Base-by-base conservation (phyloP, 2,888 invertebrate genomes). In the Phortica okadai region DNA sequence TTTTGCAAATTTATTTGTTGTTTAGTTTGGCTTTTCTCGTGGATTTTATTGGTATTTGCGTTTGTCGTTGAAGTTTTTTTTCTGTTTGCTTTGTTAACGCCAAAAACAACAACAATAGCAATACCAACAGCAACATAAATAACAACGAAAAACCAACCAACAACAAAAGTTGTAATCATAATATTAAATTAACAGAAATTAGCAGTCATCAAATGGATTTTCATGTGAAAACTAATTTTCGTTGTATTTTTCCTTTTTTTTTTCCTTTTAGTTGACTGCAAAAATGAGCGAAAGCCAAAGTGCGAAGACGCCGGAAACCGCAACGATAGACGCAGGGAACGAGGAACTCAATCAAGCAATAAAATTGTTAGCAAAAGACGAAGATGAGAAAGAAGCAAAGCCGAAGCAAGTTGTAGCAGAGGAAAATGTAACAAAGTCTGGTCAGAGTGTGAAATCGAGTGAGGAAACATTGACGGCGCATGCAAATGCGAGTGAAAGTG, bases 1-100 rank as follows among this genome's bases (percentile, higher is more conserved):
- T 86, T 86, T 85, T 79, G 80, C 79, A 82, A 84, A 85, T 86
- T 86, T 87, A 81, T 76, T 86, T 79, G 79, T 78, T 75, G n/a
- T n/a, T 58, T 58, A 21, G 58, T n/a, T 10, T 58, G 25, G n/a
- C 16, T 70, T 75, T 75, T 79, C 77, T 78, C 77, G 78, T 76
- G 81, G 79, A 62, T 59, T 74, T 76, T 74, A 73, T 76, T 74
- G 79, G 84, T 82, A 81, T 76, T 77, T 73, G 50, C 50, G 50
- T 25, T 50, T 73, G n/a, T 66, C 14, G 66, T 66, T 25, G 66
- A 10, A 44, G 54, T 33, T 16, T 16, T 72, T 72, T 8, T 4
- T 42, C n/a, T 21, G 21, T 21, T 54, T 21, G 14, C 14, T 42
- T 6, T 78, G 81, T 79, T 80, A 80, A 69, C 59, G 50, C 62